Evolutionary conservation across 2,797 vertebrate genomes (phyloP).

Genomic region (Macropus fuliginosus): DNA sequence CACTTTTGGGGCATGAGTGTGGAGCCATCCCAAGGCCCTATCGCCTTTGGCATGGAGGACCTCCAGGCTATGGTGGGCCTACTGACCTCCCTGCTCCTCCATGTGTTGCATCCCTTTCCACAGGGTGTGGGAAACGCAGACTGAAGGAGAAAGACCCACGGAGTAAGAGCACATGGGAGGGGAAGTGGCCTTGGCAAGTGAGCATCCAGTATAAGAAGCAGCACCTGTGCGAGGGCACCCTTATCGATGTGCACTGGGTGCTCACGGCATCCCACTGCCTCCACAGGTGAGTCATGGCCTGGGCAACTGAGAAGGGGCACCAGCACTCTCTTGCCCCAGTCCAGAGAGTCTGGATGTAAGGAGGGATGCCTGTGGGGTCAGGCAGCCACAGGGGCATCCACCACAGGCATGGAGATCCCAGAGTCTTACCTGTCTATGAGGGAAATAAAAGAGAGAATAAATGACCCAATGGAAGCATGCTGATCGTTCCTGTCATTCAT

Average conservation of each 20-base stretch:
- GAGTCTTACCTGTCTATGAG: background rate
- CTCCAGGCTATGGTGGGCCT: background rate
- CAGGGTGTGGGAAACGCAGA: background rate
- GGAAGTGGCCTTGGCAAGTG: background rate
- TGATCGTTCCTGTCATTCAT: background rate
- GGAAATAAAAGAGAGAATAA: background rate
- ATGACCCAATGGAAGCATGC: background rate
- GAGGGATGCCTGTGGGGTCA: background rate
- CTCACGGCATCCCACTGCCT: background rate
- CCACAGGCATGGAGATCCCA: background rate
- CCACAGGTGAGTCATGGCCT: background rate
- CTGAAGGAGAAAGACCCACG: background rate
- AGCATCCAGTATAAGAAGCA: background rate
- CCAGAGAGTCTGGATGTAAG: background rate
- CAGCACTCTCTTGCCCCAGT: too few species aligned
- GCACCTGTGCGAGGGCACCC: background rate
- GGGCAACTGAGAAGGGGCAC: background rate
- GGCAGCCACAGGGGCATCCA: background rate
- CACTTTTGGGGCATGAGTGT: background rate
- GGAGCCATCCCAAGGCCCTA: background rate
- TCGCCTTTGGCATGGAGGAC: too few species aligned
- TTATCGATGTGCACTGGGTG: background rate
- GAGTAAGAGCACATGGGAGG: background rate
- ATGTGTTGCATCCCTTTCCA: background rate
- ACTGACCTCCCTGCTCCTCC: background rate